These are phyloP conservation scores for Xanthia icteritia DNA, from an alignment of 2,888 invertebrate species.

Conservation along the genomic window DNA sequence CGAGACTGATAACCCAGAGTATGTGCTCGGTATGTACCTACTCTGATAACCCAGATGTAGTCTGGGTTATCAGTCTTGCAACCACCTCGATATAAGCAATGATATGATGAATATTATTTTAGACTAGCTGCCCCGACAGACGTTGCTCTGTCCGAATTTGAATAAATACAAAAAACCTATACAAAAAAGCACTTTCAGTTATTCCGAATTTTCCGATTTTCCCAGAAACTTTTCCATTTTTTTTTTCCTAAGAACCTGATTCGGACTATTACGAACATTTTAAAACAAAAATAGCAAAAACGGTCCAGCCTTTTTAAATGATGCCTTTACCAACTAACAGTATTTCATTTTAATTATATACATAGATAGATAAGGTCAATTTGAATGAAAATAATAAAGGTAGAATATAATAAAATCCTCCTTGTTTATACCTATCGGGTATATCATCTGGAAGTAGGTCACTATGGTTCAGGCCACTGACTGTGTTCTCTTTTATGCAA, in stretches of 20 bases:
- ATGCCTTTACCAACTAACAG: neutral
- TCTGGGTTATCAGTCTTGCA: no score
- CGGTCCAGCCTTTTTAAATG: neutral
- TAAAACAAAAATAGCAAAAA: neutral
- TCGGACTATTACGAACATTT: no score
- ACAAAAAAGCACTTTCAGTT: no score
- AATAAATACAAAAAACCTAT: neutral
- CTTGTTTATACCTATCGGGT: neutral
- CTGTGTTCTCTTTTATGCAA: slow-evolving; percentile 23
- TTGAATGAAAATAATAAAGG: neutral
- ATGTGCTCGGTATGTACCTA: no score
- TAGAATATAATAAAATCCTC: neutral
- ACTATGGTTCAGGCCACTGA: slow-evolving; percentile 39
- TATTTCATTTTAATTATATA: no score
- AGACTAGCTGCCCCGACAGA: neutral
- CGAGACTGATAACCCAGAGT: no score
- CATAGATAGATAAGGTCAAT: neutral
- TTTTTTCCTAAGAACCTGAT: no score
- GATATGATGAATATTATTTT: no score
- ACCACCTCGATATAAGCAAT: no score
- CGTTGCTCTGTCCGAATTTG: neutral
- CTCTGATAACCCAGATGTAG: no score
- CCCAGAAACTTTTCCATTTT: no score
- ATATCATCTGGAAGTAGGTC: slow-evolving; percentile 44
- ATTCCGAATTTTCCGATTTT: no score